Conservation (phyloP, 92 coral and sea anemone genomes). For the Umimayanthus chanpuru region DNA sequence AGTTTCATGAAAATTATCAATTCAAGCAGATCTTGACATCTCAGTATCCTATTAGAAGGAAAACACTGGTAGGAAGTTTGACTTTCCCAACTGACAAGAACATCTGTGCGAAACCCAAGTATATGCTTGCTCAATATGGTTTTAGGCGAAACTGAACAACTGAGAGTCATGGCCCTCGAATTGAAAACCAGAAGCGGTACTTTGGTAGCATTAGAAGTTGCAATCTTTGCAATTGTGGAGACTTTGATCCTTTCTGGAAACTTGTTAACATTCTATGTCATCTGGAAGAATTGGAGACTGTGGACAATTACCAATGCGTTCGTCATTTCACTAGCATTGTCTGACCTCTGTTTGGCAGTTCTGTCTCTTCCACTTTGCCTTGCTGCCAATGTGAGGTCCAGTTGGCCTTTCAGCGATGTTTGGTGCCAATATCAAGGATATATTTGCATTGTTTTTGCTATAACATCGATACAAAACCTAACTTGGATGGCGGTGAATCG, state of each 20-base stretch:
- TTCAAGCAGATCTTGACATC: too few species aligned
- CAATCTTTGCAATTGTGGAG: background rate
- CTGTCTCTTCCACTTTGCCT: background rate
- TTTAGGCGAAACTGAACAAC: background rate
- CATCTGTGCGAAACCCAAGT: too few species aligned
- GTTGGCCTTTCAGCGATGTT: background rate
- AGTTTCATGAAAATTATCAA: too few species aligned
- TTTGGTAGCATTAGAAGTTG: background rate
- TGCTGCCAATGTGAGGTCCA: background rate
- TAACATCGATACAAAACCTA: too few species aligned
- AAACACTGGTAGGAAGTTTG: too few species aligned
- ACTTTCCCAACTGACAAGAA: too few species aligned
- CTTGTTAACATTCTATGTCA: background rate
- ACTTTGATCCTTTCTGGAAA: background rate
- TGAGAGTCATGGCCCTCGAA: background rate
- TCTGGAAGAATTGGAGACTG: background rate
- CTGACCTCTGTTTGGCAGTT: background rate
- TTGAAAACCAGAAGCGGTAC: background rate
- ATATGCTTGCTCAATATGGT: background rate
- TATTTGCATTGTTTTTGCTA: background rate
- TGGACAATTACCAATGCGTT: slow-evolving; percentile 1
- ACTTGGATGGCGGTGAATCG: too few species aligned
- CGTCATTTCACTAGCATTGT: slow-evolving; percentile 1
- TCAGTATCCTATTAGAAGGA: too few species aligned
- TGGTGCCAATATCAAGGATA: slow-evolving; percentile 18